A percentile compares a stretch with the other conserved stretches of the same genome.
Evolutionary conservation across 2,888 invertebrate genomes (phyloP).

Genomic region (Lithophane semibrunnea): DNA sequence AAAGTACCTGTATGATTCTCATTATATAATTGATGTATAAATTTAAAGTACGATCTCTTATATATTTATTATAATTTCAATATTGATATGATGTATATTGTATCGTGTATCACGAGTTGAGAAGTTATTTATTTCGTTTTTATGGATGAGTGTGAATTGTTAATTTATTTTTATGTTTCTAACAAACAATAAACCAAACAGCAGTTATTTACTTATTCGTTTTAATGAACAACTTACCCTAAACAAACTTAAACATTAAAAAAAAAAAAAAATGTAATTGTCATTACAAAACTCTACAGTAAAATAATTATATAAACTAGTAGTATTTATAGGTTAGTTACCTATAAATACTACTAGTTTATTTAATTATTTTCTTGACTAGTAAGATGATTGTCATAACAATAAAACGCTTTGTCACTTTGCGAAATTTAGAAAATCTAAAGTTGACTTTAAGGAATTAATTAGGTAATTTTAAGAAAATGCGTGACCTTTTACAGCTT

Average conservation of each 20-base stretch:
- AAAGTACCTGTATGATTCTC: constrained; percentile 50
- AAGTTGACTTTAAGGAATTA: neutral
- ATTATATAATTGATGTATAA: constrained; percentile 50
- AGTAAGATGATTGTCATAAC: no score
- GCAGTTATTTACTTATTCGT: constrained; percentile 39
- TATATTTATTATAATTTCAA: constrained; percentile 62
- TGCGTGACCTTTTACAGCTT: no score
- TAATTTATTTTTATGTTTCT: constrained; percentile 67
- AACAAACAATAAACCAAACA: constrained; percentile 65
- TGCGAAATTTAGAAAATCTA: no score
- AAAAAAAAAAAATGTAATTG: neutral
- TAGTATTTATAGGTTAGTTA: no score
- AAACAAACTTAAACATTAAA: no score
- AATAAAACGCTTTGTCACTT: no score
- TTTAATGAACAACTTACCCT: constrained; percentile 20
- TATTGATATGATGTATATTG: constrained; percentile 56
- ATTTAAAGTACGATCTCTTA: constrained; percentile 62
- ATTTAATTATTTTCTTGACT: no score
- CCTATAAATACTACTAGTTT: neutral
- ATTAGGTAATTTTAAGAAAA: no score
- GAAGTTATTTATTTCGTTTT: constrained; percentile 66
- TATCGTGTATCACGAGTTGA: constrained; percentile 77
- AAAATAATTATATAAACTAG: neutral
- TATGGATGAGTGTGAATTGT: constrained; percentile 68
- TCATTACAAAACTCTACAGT: no score